phyloP scores from a whole-genome alignment of 2,113 vertebrate genomes.

The Castor canadensis region DNA sequence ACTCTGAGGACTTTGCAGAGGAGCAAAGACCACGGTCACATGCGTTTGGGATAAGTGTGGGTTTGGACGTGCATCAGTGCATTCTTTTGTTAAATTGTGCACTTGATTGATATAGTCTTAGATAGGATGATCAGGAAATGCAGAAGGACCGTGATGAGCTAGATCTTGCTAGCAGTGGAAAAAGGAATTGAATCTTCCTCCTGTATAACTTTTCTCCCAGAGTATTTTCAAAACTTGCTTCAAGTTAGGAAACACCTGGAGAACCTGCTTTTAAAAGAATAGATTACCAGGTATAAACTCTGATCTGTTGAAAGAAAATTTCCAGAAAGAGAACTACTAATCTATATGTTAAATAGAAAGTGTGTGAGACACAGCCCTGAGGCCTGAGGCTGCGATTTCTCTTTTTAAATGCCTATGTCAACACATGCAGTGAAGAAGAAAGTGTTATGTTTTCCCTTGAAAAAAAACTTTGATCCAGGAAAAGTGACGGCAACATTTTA shows the following conservation, averaged over 20 bases:
- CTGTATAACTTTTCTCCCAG: neutral
- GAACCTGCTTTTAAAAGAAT: neutral
- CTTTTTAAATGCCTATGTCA: neutral
- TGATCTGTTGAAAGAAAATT: neutral
- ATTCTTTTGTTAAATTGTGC: neutral
- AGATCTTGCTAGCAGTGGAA: neutral
- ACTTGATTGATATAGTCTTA: neutral
- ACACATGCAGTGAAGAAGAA: neutral
- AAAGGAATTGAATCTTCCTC: neutral
- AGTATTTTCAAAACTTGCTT: neutral
- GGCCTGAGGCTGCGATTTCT: neutral
- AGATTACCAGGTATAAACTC: neutral
- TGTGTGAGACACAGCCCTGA: neutral
- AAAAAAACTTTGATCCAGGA: neutral
- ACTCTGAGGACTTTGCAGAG: slow-evolving; percentile 23
- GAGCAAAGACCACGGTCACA: slow-evolving; percentile 26
- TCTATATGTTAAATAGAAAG: neutral
- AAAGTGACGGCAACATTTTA: neutral
- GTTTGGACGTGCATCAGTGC: neutral
- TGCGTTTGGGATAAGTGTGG: accelerated
- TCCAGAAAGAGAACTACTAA: neutral
- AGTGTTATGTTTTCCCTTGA: neutral
- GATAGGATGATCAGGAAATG: neutral
- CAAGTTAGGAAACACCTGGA: neutral
- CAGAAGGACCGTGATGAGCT: neutral